A percentile compares a stretch with the other conserved stretches of the same genome.
Evolutionary conservation across 2,797 vertebrate genomes (phyloP).

Genomic region (Scomberomorus guttatus): DNA sequence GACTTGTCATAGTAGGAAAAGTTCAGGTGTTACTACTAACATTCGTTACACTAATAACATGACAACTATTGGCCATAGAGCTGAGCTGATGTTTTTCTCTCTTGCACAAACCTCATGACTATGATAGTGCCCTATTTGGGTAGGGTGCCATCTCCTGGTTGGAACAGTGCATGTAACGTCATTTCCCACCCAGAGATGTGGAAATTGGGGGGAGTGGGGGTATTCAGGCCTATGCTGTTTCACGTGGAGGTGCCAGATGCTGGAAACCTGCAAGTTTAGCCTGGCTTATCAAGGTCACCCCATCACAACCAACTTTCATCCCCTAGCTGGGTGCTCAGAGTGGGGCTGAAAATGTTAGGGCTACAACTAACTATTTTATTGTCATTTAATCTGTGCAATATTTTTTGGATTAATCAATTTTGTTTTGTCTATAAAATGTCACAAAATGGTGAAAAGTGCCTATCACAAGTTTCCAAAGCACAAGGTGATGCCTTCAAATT

Average conservation of each 20-base stretch:
- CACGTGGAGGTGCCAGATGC: conserved; percentile 28
- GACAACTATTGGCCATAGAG: not conserved
- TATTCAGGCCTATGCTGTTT: conserved; percentile 15
- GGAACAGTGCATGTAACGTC: conserved; percentile 57
- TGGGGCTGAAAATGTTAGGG: not conserved
- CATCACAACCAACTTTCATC: conserved; percentile 18
- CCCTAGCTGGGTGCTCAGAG: not conserved
- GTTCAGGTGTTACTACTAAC: not conserved
- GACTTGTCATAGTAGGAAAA: not conserved
- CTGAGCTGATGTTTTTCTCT: conserved; percentile 5
- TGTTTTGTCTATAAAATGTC: not conserved
- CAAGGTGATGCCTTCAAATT: not conserved
- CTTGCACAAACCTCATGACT: conserved; percentile 18
- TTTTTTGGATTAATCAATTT: not conserved
- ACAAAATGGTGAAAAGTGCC: not conserved
- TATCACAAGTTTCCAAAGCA: not conserved
- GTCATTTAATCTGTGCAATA: not conserved
- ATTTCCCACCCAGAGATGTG: conserved; percentile 32
- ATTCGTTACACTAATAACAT: not conserved
- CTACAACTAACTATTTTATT: not conserved
- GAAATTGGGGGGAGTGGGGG: not conserved
- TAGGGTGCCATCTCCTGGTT: conserved; percentile 87
- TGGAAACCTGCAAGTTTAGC: conserved; percentile 44
- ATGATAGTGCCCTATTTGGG: conserved; percentile 76
- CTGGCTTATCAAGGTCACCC: conserved; percentile 33